Evolutionary conservation across 2,113 vertebrate species (phyloP).

Genomic region (Zosterops japonicus): DNA sequence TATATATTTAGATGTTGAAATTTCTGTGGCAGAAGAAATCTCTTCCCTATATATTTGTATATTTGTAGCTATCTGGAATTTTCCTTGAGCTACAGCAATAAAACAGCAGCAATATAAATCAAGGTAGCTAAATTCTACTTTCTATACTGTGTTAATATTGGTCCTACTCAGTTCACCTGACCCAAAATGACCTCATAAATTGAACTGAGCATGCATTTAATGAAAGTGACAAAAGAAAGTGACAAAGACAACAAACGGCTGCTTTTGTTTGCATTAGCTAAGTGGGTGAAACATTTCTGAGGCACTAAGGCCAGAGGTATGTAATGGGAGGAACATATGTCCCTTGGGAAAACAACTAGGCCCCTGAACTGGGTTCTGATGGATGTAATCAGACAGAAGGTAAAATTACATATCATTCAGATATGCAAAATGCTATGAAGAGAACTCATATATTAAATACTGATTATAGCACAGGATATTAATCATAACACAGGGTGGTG

Average conservation of each 20-base stretch:
- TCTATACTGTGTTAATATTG: not conserved
- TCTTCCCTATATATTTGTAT: not conserved
- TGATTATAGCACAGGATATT: not conserved
- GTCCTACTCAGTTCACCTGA: not conserved
- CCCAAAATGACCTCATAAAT: not conserved
- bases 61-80: not conserved
- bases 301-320: not conserved
- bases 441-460: not conserved
- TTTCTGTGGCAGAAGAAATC: not conserved
- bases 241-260: not conserved
- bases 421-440: not conserved
- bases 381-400: not conserved
- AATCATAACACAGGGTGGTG: not conserved
- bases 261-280: not conserved
- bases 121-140: not conserved
- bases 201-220: not conserved
- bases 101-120: not conserved
- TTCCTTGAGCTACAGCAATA: not conserved
- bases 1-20: not conserved
- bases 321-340: not conserved
- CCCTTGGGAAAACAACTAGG: not conserved
- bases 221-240: not conserved
- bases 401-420: not conserved
- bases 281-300: not conserved
- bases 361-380: not conserved